Evolutionary conservation across 2,797 vertebrate genomes (phyloP), one percentile per base, ranked within the genome.

Genomic region (Poeciliopsis paucimaculata): DNA sequence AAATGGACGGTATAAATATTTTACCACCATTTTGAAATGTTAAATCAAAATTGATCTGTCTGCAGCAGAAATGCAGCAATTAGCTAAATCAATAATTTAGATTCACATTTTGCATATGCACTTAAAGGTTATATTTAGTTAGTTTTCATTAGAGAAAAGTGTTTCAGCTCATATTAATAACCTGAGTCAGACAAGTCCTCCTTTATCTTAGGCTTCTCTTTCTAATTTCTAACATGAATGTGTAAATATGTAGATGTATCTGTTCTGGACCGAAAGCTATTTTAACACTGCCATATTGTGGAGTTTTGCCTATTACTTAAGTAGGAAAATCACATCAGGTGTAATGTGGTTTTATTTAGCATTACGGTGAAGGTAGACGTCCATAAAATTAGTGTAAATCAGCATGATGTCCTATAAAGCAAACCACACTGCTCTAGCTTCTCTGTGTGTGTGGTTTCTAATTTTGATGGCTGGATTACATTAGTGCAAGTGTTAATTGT

Each of bases 391-490:
- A 60, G 16, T 60, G 57, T 31, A 60, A 60, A 60, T 31, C 57
- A 34, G 57, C 13, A 16, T 60, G 31, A 60, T 36, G 5, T 36
- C 34, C 34, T 64, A 18, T 64, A 34, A 62, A 31, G 5, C 60
- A 62, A 62, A 34, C 31, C 31, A 34, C 8, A 34, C 28, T 18
- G 34, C 43, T 9, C 16, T 26, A 11, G 28, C 34, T 43, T 47
- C 47, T 34, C 2, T 13, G 3, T 64, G 43, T 60, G 76, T 60
- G 23, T 55, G 31, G 20, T 46, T 64, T 80, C 5, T 75, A 49
- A 78, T 87, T 81, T 45, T 51, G 72, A 62, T 64, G 31, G 15
- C 76, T 49, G 20, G 41, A n/a, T 28, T 43, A 12, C n/a, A 45
- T 43, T 39, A 36, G n/a, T 7, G 43, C 36, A 74, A 60, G 11